Evolutionary conservation across 1,140 invertebrate species (phyloP).

Genomic region (Zaprionus camerounensis): DNA sequence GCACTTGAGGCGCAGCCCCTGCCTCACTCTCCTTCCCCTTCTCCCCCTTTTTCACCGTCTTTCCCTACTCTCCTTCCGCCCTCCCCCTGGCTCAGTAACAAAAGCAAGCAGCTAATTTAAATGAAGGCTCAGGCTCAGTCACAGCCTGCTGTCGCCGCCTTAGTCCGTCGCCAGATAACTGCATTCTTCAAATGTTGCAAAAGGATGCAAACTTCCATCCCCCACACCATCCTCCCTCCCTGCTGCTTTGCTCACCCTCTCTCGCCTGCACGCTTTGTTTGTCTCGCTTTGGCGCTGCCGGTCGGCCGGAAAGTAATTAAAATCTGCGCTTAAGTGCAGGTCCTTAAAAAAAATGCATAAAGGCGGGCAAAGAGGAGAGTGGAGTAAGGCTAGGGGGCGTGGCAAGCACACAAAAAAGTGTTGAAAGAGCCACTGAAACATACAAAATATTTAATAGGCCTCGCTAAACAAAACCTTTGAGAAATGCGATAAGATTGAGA

Average conservation of each 20-base stretch:
- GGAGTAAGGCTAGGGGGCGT: neutral
- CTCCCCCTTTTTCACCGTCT: neutral
- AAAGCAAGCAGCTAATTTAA: slow-evolving; percentile 75
- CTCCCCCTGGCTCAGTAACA: slow-evolving; percentile 33
- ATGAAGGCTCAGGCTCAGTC: slow-evolving; percentile 35
- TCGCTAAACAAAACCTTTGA: neutral
- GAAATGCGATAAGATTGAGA: neutral
- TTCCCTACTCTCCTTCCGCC: slow-evolving; percentile 3
- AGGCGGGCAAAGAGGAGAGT: neutral
- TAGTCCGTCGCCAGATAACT: slow-evolving; percentile 66
- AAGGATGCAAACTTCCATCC: slow-evolving; percentile 45
- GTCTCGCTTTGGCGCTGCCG: slow-evolving; percentile 63
- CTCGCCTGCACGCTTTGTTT: slow-evolving; percentile 40
- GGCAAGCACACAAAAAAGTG: slow-evolving; percentile 30
- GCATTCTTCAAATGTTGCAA: slow-evolving; percentile 75
- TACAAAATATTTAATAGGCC: slow-evolving; percentile 50
- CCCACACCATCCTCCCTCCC: neutral
- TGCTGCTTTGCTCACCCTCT: too few relatives aligned
- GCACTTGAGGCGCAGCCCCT: slow-evolving; percentile 67
- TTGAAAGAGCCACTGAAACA: slow-evolving; percentile 43
- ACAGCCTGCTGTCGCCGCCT: slow-evolving; percentile 1
- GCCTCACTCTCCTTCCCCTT: slow-evolving; percentile 13
- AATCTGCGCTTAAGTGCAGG: slow-evolving; percentile 80
- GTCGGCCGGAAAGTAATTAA: slow-evolving; percentile 82
- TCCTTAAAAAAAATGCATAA: slow-evolving; percentile 50